Percentiles rank a stretch among this genome's conserved stretches.
These are phyloP conservation scores for Chrysemys picta DNA, from an alignment of 2,113 vertebrate genomes.

Conservation along the genomic window DNA sequence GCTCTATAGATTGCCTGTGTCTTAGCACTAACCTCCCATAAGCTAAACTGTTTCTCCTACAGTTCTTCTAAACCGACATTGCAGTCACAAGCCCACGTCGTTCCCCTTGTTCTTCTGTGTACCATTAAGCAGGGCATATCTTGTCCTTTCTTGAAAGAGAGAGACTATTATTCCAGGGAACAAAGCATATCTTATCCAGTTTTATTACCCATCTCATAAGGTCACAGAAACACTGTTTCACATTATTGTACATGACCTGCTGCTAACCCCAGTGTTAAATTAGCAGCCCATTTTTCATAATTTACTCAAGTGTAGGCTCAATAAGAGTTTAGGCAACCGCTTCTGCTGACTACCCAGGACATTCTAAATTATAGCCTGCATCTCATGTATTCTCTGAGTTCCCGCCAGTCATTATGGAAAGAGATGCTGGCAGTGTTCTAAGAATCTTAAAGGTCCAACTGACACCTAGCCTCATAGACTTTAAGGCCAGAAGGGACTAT, in stretches of 20 bases:
- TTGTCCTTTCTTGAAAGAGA: not conserved
- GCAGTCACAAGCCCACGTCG: accelerated
- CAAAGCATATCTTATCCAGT: not conserved
- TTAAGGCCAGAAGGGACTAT: not conserved
- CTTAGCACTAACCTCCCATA: accelerated
- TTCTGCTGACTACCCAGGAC: not conserved
- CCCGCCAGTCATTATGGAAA: not conserved
- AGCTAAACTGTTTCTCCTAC: accelerated
- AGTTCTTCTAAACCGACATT: not conserved
- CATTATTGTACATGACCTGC: conserved; percentile 29
- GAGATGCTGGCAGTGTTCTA: not conserved
- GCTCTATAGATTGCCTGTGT: not conserved
- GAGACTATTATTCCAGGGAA: not conserved
- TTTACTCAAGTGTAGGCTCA: not conserved
- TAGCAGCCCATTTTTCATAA: not conserved
- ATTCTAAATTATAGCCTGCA: not conserved
- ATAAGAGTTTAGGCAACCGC: not conserved
- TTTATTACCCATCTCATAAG: conserved; percentile 39
- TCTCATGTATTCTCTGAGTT: not conserved
- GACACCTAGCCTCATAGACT: accelerated
- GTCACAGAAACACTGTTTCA: conserved; percentile 32
- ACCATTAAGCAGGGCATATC: not conserved
- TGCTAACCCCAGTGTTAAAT: conserved; percentile 2
- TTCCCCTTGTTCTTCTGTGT: not conserved
- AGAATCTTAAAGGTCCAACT: not conserved